phyloP scores from a whole-genome alignment of 2,888 invertebrate genomes.

The Hypsopygia costalis region DNA sequence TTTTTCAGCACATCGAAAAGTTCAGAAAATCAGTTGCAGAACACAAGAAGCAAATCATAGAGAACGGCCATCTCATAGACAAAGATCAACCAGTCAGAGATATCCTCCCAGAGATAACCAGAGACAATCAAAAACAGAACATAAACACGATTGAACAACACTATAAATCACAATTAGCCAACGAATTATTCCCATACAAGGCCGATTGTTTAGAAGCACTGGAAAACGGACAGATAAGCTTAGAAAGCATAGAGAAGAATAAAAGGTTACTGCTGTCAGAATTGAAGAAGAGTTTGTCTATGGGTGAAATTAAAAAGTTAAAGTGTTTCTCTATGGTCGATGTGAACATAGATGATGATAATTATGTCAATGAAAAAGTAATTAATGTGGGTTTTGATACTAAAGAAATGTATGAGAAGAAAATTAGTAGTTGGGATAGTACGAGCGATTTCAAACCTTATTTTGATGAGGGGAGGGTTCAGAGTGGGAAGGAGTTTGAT shows the following conservation, averaged over 20 bases:
- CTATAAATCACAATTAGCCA: background rate
- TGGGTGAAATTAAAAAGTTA: conserved; percentile 46
- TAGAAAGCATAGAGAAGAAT: conserved; percentile 61
- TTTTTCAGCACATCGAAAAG: conserved; percentile 55
- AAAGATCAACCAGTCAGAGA: conserved; percentile 37
- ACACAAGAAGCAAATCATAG: conserved; percentile 50
- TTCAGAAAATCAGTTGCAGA: conserved; percentile 46
- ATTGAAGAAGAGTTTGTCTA: conserved; percentile 36
- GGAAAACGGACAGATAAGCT: conserved; percentile 42
- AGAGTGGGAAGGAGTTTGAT: conserved; percentile 81
- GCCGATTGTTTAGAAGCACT: conserved; percentile 26
- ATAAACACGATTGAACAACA: conserved; percentile 12
- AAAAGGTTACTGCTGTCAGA: conserved; percentile 49
- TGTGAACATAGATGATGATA: conserved; percentile 54
- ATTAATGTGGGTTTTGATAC: conserved; percentile 60
- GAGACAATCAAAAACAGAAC: conserved; percentile 16
- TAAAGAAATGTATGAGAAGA: conserved; percentile 45
- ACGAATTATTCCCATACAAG: conserved; percentile 55
- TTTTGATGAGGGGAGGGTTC: conserved; percentile 43
- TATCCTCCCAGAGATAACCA: conserved; percentile 43
- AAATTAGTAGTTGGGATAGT: conserved; percentile 30
- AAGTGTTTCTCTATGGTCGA: conserved; percentile 74
- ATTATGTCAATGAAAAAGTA: conserved; percentile 54
- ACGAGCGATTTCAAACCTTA: conserved; percentile 43
- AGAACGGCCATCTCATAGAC: conserved; percentile 43